These are phyloP conservation scores for Pionites leucogaster DNA, from an alignment of 2,113 vertebrate species.

Conservation along the genomic window DNA sequence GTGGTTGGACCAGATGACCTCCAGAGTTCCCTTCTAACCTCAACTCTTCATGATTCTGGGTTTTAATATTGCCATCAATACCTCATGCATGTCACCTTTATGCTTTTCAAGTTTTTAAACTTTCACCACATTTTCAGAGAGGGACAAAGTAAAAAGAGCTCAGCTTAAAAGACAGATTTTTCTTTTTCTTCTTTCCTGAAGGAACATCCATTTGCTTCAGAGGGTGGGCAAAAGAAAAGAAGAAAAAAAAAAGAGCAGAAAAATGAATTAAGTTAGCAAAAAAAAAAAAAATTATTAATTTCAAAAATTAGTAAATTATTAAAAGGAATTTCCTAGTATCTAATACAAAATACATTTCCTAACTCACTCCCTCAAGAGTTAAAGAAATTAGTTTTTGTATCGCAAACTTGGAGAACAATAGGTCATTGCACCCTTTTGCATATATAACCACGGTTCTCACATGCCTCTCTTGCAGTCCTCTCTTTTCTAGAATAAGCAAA, in stretches of 20 bases:
- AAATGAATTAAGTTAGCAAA: not conserved
- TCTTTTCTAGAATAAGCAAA: conserved; percentile 21
- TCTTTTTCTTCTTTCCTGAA: not conserved
- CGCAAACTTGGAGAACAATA: not conserved
- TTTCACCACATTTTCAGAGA: not conserved
- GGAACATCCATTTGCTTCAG: not conserved
- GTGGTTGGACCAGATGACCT: not conserved
- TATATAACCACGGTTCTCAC: not conserved
- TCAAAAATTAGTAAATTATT: not conserved
- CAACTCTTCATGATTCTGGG: not conserved
- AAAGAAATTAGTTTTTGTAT: not conserved
- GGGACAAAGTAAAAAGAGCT: not conserved
- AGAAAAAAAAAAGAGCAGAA: fast-evolving
- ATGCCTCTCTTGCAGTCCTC: not conserved
- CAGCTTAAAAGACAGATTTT: fast-evolving
- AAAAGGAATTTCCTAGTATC: not conserved
- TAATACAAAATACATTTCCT: not conserved
- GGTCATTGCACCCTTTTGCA: not conserved
- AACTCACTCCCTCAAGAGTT: not conserved
- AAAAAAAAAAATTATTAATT: not conserved
- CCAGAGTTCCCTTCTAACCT: not conserved
- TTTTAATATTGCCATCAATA: not conserved
- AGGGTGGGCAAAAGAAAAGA: not conserved
- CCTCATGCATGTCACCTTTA: not conserved
- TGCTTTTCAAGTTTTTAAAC: not conserved